A percentile compares a stretch with the other conserved stretches of the same genome.
phyloP scores from a whole-genome alignment of 2,888 invertebrate species.

The Saturnia pavonia region DNA sequence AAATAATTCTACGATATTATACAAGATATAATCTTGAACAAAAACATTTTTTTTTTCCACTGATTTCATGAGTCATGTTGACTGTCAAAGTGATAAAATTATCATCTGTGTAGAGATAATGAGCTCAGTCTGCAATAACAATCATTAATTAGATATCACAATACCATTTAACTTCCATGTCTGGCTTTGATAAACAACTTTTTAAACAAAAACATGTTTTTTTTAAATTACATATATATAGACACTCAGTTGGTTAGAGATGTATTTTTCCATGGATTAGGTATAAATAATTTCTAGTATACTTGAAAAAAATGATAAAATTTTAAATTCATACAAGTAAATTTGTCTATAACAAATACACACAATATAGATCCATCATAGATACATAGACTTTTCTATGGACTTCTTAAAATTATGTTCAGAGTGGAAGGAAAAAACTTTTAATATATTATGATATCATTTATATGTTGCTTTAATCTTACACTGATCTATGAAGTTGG shows the following conservation, averaged over 20 bases:
- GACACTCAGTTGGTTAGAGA: no score
- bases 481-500: no score
- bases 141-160: background rate
- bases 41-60: background rate
- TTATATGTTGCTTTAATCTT: no score
- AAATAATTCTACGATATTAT: no score
- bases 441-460: no score
- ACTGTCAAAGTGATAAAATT: background rate
- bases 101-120: slow-evolving; percentile 8
- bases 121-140: slow-evolving; percentile 4
- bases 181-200: background rate
- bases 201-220: background rate
- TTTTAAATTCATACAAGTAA: background rate
- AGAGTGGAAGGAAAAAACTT: no score
- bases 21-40: no score
- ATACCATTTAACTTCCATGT: background rate
- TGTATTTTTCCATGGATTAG: background rate
- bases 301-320: background rate
- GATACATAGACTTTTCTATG: background rate
- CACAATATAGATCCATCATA: no score
- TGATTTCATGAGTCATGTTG: slow-evolving; percentile 1
- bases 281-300: background rate
- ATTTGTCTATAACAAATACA: background rate
- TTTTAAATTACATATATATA: no score
- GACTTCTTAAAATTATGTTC: no score